phyloP scores from a whole-genome alignment of 2,888 invertebrate genomes.

The Drepanosiphum platanoidis region DNA sequence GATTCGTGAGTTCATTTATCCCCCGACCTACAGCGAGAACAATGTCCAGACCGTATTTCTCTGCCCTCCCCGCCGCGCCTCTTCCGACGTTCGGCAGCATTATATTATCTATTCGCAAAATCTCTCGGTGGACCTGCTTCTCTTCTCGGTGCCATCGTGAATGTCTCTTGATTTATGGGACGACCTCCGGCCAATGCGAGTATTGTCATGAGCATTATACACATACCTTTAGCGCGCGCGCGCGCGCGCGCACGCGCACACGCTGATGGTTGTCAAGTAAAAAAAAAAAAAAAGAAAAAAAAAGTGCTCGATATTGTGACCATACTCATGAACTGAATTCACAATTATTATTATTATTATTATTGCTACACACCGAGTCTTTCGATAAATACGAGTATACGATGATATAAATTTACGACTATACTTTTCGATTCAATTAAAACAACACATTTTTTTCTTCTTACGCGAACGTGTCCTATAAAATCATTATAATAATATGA shows the following conservation, averaged over 20 bases:
- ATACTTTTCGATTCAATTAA: background rate
- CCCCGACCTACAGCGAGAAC: conserved; percentile 61
- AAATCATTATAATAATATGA: no score
- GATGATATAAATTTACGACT: background rate
- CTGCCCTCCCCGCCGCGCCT: conserved; percentile 17
- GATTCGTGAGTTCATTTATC: conserved; percentile 59
- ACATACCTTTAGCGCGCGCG: conserved; percentile 32
- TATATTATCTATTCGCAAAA: conserved; percentile 57
- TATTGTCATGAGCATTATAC: conserved; percentile 56
- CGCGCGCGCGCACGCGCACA: background rate
- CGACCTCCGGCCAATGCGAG: conserved; percentile 52
- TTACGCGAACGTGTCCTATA: background rate
- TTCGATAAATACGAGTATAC: no score
- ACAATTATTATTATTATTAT: conserved; percentile 2
- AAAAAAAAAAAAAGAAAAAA: conserved; percentile 23
- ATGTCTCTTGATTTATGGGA: conserved; percentile 59
- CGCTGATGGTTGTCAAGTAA: conserved; percentile 7
- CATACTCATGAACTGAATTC: conserved; percentile 33
- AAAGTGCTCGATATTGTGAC: conserved; percentile 21
- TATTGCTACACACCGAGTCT: background rate
- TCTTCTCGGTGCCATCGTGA: conserved; percentile 47
- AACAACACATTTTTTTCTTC: background rate
- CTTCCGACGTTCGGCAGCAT: conserved; percentile 1
- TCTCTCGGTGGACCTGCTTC: conserved; percentile 49
- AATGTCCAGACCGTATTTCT: conserved; percentile 60